Evolutionary conservation across 2,797 vertebrate species (phyloP).

Genomic region (Eulemur albifrons): DNA sequence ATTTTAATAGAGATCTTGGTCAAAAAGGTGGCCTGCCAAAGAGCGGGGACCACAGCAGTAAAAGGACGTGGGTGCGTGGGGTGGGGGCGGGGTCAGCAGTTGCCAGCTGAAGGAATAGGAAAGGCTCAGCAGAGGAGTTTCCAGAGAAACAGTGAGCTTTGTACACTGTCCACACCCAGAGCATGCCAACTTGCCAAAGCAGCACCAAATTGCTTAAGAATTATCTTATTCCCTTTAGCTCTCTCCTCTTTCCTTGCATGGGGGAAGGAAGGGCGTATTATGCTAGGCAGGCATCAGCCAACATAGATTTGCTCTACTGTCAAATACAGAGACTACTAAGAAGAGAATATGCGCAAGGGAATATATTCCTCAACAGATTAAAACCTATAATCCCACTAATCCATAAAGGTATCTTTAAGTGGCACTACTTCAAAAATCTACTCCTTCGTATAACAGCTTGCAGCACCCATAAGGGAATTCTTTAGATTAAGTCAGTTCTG

Average conservation of each 20-base stretch:
- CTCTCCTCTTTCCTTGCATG: neutral
- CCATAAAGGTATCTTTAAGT: neutral
- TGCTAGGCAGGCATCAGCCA: neutral
- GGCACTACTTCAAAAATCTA: constrained; percentile 17
- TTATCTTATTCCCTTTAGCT: neutral
- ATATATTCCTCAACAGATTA: neutral
- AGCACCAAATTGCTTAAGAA: neutral
- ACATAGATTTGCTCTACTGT: neutral
- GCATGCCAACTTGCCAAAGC: rapidly evolving
- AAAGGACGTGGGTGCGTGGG: neutral
- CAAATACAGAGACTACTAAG: neutral
- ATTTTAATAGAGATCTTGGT: neutral
- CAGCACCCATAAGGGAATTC: neutral
- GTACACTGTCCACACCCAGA: neutral
- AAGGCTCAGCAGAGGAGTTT: neutral
- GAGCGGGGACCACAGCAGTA: neutral
- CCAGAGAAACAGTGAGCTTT: neutral
- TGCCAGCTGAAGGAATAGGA: neutral
- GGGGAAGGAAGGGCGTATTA: neutral
- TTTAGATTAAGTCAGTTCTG: neutral
- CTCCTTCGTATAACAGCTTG: neutral
- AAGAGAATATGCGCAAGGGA: neutral
- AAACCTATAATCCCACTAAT: constrained; percentile 40
- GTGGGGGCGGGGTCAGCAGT: neutral
- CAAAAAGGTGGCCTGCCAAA: neutral